Conservation (phyloP, 2,113 vertebrate genomes). For the Hystrix brachyura region DNA sequence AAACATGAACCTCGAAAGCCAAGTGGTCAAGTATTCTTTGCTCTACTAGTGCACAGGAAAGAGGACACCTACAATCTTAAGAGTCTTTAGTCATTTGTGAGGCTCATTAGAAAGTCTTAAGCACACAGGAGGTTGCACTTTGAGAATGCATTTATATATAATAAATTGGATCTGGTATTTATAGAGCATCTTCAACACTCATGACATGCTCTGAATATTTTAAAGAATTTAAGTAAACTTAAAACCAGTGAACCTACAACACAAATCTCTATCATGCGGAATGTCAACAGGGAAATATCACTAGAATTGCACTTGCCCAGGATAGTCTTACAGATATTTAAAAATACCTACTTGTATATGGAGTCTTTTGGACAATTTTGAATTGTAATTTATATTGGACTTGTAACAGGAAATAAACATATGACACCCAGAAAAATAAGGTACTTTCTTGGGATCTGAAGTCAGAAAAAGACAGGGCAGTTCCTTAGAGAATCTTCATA, state of each 20-base stretch:
- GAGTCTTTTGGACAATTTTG: not conserved
- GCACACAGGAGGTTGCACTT: not conserved
- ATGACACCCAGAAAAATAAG: constrained; percentile 33
- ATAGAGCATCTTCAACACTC: not conserved
- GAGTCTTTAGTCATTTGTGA: not conserved
- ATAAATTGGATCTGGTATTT: constrained; percentile 14
- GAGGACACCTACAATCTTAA: not conserved
- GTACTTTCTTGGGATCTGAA: constrained; percentile 50
- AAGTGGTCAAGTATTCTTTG: not conserved
- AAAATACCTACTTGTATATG: not conserved
- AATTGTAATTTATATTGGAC: constrained; percentile 55
- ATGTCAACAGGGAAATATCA: constrained; percentile 1
- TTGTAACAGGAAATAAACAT: constrained; percentile 18
- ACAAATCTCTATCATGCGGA: not conserved
- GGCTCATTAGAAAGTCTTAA: not conserved
- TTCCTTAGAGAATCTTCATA: constrained; percentile 48
- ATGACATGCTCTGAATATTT: not conserved
- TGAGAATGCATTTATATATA: not conserved
- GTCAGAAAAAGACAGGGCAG: constrained; percentile 52
- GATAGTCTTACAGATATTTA: not conserved
- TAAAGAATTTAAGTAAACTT: constrained; percentile 9
- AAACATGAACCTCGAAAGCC: not conserved
- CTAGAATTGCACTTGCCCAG: not conserved
- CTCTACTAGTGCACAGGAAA: not conserved
- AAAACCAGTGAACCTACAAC: constrained; percentile 26